A percentile compares a stretch with the other conserved stretches of the same genome.
These are phyloP conservation scores for Zenarchopterus dispar DNA, from an alignment of 2,797 vertebrate genomes.

Conservation along the genomic window DNA sequence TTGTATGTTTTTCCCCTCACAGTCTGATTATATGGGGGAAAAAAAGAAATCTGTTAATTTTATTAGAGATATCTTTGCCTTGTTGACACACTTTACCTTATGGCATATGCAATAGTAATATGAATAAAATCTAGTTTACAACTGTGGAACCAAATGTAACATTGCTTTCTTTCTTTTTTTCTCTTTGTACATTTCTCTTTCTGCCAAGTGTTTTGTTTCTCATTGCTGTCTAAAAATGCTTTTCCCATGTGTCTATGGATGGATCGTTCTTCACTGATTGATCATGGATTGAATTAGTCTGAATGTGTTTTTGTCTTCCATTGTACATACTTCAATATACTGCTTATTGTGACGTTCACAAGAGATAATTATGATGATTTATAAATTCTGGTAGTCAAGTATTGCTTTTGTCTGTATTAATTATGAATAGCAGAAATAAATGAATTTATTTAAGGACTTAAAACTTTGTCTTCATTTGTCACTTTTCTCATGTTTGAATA, in stretches of 20 bases:
- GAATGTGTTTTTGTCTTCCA: constrained; percentile 81
- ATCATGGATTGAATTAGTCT: constrained; percentile 52
- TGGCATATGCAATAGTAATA: constrained; percentile 96
- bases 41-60: constrained; percentile 67
- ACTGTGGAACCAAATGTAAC: constrained; percentile 95
- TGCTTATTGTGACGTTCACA: constrained; percentile 77
- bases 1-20: constrained; percentile 60
- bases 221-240: constrained; percentile 76
- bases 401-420: constrained; percentile 83
- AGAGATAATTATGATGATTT: constrained; percentile 69
- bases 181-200: constrained; percentile 87
- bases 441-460: constrained; percentile 77
- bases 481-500: neutral
- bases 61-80: constrained; percentile 74
- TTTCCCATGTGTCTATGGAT: constrained; percentile 75
- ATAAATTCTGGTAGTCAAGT: constrained; percentile 72
- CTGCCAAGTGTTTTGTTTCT: constrained; percentile 83
- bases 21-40: constrained; percentile 51
- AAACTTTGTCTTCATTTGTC: constrained; percentile 7
- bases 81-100: constrained; percentile 77
- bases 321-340: constrained; percentile 78
- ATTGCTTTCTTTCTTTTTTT: constrained; percentile 74
- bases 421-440: constrained; percentile 82
- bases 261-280: constrained; percentile 64
- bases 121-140: constrained; percentile 93